Evolutionary conservation across 2,888 invertebrate genomes (phyloP).

Genomic region (Augochlorella aurata): DNA sequence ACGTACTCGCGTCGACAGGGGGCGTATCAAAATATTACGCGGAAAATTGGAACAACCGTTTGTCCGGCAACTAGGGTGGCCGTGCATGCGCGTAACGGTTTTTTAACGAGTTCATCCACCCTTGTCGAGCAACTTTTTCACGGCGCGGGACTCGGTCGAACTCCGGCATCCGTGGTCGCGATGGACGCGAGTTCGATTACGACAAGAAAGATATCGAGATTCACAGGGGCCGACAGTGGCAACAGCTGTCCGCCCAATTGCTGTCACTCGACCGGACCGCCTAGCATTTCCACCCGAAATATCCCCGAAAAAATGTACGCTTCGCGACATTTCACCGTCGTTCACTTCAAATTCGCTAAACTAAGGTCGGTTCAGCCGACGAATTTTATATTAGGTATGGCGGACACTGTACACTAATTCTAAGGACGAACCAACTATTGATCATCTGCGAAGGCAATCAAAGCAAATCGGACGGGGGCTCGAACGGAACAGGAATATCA

Average conservation of each 20-base stretch:
- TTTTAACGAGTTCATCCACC: neutral
- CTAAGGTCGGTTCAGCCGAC: too few species aligned
- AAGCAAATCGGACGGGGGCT: too few species aligned
- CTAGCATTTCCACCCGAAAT: too few species aligned
- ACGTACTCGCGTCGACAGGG: neutral
- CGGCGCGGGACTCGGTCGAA: neutral
- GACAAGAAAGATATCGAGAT: neutral
- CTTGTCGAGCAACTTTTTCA: neutral
- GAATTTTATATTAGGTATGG: too few species aligned
- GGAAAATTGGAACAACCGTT: slow-evolving; percentile 16
- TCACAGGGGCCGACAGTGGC: neutral
- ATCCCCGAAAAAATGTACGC: too few species aligned
- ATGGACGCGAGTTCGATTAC: neutral
- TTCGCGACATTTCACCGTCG: too few species aligned
- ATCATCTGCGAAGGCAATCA: too few species aligned
- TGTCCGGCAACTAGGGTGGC: neutral
- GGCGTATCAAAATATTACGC: neutral
- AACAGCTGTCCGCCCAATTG: neutral
- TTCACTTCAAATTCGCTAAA: too few species aligned
- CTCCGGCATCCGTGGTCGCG: neutral
- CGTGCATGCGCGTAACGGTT: neutral
- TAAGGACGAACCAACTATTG: too few species aligned
- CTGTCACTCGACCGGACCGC: too few species aligned
- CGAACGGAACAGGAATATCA: neutral
- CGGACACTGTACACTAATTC: too few species aligned